Evolutionary conservation across 2,113 vertebrate genomes (phyloP), one percentile per base, ranked within the genome.

Genomic region (Platysteira castanea): DNA sequence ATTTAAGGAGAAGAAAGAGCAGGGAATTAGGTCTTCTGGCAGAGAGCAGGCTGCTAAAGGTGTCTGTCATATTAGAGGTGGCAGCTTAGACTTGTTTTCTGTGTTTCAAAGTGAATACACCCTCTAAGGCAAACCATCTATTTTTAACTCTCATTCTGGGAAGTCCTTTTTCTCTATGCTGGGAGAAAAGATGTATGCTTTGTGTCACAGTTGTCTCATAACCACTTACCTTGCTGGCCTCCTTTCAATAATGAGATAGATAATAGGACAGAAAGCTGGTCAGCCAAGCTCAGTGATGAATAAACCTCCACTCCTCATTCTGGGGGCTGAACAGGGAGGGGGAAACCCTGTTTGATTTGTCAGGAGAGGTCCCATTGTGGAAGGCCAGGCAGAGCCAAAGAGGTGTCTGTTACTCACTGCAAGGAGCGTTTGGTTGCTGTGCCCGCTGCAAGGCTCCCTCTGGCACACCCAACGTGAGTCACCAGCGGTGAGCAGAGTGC

Each of bases 371-470:
- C 14, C 52, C 71, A 10, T 6, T 77, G 6, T 49, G 47, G 60
- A 12, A 46, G n/a, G 39, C 46, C 33, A 54, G 49, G 8, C 52
- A 52, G 27, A 84, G 61, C 42, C 70, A 33, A 53, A 26, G 26
- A 68, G 74, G 44, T 14, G 8, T 41, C 60, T 73, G 28, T 80
- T 80, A 7, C 16, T 88, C 54, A 22, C 27, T 20, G 2, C 30
- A 17, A 17, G 19, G 30, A 79, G 15, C 0, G 0, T 37, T 68
- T 52, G 39, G 57, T 33, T 0, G 0, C 39, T 0, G 0, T 82
- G 44, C 3, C 26, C 31, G 35, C 19, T 2, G 0, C 15, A 13
- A 61, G 64, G 68, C 81, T 88, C 0, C 1, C 54, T 13, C 61
- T 65, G 88, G n/a, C 71, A 50, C 90, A 93, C 52, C 85, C 86